These are phyloP conservation scores for Oncorhynchus kisutch DNA, from an alignment of 2,113 vertebrate genomes.

Conservation along the genomic window DNA sequence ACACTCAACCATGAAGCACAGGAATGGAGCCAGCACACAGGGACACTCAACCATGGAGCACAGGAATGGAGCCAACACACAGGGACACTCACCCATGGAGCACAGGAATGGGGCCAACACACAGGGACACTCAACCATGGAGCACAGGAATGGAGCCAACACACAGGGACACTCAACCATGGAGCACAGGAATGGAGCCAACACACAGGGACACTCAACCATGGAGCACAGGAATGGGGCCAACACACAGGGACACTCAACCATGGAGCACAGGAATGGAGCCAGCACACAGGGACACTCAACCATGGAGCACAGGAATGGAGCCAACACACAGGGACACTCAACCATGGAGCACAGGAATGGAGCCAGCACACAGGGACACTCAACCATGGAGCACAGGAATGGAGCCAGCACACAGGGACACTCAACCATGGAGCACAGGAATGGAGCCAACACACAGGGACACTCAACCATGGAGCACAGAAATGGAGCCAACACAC, in stretches of 20 bases:
- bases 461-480: slow-evolving; percentile 13
- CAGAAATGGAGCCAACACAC: slow-evolving; percentile 34
- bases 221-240: slow-evolving; percentile 35
- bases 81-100: slow-evolving; percentile 15
- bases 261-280: slow-evolving; percentile 35
- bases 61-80: slow-evolving; percentile 35
- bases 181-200: slow-evolving; percentile 37
- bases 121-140: slow-evolving; percentile 9
- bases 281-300: slow-evolving; percentile 15
- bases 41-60: slow-evolving; percentile 15
- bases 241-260: slow-evolving; percentile 14
- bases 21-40: slow-evolving; percentile 33
- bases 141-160: slow-evolving; percentile 36
- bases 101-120: slow-evolving; percentile 34
- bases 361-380: slow-evolving; percentile 23
- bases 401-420: slow-evolving; percentile 24
- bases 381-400: slow-evolving; percentile 29
- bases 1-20: slow-evolving; percentile 17
- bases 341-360: too few relatives aligned
- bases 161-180: slow-evolving; percentile 7
- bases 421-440: slow-evolving; percentile 17
- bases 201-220: slow-evolving; percentile 7
- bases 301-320: slow-evolving; percentile 33
- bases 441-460: slow-evolving; percentile 34
- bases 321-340: too few relatives aligned